phyloP scores from a whole-genome alignment of 2,113 vertebrate genomes.

The Phaethon lepturus region DNA sequence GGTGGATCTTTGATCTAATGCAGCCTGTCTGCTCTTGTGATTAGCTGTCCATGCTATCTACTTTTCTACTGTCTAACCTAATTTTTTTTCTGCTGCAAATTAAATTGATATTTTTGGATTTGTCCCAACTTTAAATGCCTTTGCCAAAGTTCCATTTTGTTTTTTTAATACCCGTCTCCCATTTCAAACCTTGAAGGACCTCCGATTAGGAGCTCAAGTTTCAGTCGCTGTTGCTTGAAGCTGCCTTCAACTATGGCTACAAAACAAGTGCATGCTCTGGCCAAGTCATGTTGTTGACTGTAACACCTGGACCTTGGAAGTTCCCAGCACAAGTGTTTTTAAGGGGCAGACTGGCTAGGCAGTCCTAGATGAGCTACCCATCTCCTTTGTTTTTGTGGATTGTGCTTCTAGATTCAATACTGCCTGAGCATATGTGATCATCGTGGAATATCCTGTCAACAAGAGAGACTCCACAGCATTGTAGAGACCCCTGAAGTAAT shows the following conservation, averaged over 20 bases:
- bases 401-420: not conserved
- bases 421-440: not conserved
- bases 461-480: not conserved
- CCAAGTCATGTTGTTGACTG: not conserved
- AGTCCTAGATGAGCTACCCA: not conserved
- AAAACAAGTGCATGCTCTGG: not conserved
- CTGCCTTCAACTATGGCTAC: not conserved
- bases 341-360: not conserved
- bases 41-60: not conserved
- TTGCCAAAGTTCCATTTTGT: not conserved
- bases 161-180: not conserved
- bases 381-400: not conserved
- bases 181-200: not conserved
- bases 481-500: not conserved
- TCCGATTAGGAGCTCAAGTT: not conserved
- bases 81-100: constrained; percentile 12
- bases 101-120: constrained; percentile 25
- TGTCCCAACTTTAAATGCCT: not conserved
- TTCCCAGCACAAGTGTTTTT: not conserved
- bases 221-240: not conserved
- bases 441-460: not conserved
- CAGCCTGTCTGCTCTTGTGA: not conserved
- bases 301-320: not conserved
- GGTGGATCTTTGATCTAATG: not conserved
- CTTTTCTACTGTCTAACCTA: constrained; percentile 1